These are phyloP conservation scores for Thymelicus lineola DNA, from an alignment of 2,888 invertebrate species.

Conservation along the genomic window DNA sequence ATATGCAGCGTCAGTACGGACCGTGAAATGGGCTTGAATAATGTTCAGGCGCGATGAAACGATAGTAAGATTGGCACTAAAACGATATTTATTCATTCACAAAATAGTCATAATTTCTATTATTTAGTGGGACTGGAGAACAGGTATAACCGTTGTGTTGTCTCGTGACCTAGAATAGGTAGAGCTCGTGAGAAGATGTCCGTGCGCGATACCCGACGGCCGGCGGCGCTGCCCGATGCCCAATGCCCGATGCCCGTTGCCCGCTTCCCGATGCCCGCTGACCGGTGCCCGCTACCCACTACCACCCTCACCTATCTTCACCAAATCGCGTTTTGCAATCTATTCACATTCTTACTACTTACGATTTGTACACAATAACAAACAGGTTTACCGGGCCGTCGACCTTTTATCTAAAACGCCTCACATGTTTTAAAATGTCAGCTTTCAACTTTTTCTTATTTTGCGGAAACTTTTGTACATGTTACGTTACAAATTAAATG, in stretches of 20 bases:
- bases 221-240: constrained; percentile 26
- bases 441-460: no score
- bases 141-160: constrained; percentile 63
- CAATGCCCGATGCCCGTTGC: no score
- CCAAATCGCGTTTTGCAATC: constrained; percentile 40
- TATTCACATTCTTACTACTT: constrained; percentile 43
- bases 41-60: constrained; percentile 9
- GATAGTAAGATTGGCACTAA: constrained; percentile 23
- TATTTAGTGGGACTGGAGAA: constrained; percentile 43
- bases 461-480: no score
- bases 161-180: constrained; percentile 67
- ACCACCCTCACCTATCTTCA: constrained; percentile 33
- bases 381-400: constrained; percentile 58
- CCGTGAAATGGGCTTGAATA: not conserved
- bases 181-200: constrained; percentile 62
- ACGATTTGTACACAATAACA: constrained; percentile 43
- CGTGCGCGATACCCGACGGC: constrained; percentile 53
- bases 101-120: constrained; percentile 41
- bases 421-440: constrained; percentile 11
- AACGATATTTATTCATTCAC: constrained; percentile 22
- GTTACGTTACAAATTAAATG: no score
- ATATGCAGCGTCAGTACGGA: constrained; percentile 12
- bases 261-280: no score
- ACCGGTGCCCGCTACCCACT: constrained; percentile 24
- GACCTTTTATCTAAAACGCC: constrained; percentile 56